Evolutionary conservation across 2,113 vertebrate species (phyloP).

Genomic region (Meriones unguiculatus): DNA sequence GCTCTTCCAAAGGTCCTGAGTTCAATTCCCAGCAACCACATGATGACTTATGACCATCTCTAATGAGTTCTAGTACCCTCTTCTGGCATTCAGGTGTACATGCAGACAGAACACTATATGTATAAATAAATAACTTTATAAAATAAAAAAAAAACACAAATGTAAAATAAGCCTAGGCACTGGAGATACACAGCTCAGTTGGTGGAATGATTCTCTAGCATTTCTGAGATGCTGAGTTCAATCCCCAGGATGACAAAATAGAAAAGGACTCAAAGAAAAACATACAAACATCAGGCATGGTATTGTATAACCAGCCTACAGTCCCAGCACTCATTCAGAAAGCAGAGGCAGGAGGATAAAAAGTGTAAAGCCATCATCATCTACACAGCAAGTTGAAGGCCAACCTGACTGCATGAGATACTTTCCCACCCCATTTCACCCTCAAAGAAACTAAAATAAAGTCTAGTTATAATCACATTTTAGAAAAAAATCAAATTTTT

Average conservation of each 20-base stretch:
- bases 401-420: neutral
- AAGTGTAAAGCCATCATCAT: neutral
- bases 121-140: no score
- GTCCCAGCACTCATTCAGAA: neutral
- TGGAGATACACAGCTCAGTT: neutral
- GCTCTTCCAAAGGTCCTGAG: no score
- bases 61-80: no score
- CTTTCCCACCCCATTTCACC: neutral
- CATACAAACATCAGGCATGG: neutral
- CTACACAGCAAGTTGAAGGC: neutral
- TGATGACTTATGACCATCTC: no score
- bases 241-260: neutral
- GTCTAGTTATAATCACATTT: slow-evolving; percentile 32
- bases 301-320: neutral
- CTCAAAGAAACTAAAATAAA: slow-evolving; percentile 44
- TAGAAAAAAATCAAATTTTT: slow-evolving; percentile 23
- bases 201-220: neutral
- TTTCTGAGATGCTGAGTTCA: neutral
- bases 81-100: no score
- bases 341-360: neutral
- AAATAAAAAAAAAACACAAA: neutral
- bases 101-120: no score
- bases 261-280: neutral
- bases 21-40: no score
- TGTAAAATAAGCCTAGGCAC: neutral